phyloP scores from a whole-genome alignment of 2,113 vertebrate species.

The Laticauda laticaudata region DNA sequence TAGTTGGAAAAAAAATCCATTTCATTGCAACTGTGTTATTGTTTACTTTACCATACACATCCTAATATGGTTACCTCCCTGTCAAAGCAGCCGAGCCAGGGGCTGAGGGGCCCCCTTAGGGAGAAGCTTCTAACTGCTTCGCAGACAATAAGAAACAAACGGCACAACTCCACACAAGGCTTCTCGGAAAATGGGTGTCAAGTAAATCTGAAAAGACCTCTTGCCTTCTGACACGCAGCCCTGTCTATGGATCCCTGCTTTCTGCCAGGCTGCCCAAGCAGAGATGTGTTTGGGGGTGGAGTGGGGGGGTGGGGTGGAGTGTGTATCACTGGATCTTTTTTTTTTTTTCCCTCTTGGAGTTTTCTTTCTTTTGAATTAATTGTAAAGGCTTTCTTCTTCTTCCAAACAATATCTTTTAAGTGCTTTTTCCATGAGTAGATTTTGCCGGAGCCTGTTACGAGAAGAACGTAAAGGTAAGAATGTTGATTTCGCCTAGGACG shows the following conservation, averaged over 20 bases:
- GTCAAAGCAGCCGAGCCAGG: conserved; percentile 76
- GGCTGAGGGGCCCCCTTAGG: conserved; percentile 81
- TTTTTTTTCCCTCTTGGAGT: background rate
- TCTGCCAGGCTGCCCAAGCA: conserved; percentile 42
- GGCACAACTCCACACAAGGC: conserved; percentile 81
- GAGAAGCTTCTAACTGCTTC: conserved; percentile 82
- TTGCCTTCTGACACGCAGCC: conserved; percentile 61
- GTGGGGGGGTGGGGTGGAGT: conserved; percentile 56
- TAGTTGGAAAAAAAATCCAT: conserved; percentile 79
- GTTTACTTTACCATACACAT: conserved; percentile 94
- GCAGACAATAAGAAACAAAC: conserved; percentile 94
- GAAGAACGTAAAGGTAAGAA: conserved; percentile 70
- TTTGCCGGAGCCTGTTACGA: conserved; percentile 66
- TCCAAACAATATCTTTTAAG: conserved; percentile 61
- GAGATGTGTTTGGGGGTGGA: conserved; percentile 58
- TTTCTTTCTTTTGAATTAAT: conserved; percentile 26
- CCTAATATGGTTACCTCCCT: conserved; percentile 97
- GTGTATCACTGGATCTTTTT: conserved; percentile 45
- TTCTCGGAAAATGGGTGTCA: conserved; percentile 78
- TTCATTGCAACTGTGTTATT: conserved; percentile 97
- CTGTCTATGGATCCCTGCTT: conserved; percentile 64
- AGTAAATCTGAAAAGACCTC: conserved; percentile 74
- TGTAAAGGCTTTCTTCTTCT: conserved; percentile 48
- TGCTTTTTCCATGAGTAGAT: conserved; percentile 61
- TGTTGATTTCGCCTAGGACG: conserved; percentile 67